Conservation (phyloP, 1,140 invertebrate genomes). For the Cotesia chilonis region DNA sequence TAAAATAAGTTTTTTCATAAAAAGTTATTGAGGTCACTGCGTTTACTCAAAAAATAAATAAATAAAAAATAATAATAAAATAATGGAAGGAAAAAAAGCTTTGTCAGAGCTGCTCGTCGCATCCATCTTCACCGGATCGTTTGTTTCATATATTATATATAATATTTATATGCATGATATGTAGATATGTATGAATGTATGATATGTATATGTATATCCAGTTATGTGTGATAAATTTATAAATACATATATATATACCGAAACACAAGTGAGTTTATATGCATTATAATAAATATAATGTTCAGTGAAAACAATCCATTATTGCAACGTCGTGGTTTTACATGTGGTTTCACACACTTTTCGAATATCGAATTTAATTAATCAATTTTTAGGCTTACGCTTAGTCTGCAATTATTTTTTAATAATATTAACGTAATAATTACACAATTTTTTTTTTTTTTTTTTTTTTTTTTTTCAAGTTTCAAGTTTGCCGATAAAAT, state of each 20-base stretch:
- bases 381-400: too few relatives aligned
- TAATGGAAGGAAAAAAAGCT: conserved; percentile 1
- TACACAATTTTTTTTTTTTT: too few relatives aligned
- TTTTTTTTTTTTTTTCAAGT: too few relatives aligned
- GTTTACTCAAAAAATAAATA: conserved; percentile 1
- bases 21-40: conserved; percentile 14
- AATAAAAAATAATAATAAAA: too few relatives aligned
- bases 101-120: conserved; percentile 3
- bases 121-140: not conserved
- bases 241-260: not conserved
- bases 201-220: too few relatives aligned
- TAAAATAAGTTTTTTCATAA: not conserved
- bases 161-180: too few relatives aligned
- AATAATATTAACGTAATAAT: too few relatives aligned
- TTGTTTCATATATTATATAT: not conserved
- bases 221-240: conserved; percentile 8
- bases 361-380: too few relatives aligned
- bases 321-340: not conserved
- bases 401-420: too few relatives aligned
- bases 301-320: not conserved
- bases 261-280: not conserved
- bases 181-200: too few relatives aligned
- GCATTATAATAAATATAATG: conserved; percentile 1
- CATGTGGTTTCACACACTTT: too few relatives aligned
- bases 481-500: too few relatives aligned